These are phyloP conservation scores for human DNA, from an alignment of 2,113 vertebrate species.

Conservation along the genomic window GRCh38 chr1:54518501-54519000, in stretches of 20 bases:
- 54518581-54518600: background rate
- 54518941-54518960: background rate
- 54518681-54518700: background rate
- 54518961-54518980: too few species aligned
- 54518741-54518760: background rate
- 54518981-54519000: background rate
- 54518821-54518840: background rate
- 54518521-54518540: background rate
- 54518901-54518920: background rate
- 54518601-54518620: background rate
- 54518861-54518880: background rate
- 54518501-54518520: background rate
- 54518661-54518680: background rate
- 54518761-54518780: background rate
- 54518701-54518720: background rate
- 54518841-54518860: background rate
- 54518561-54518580: background rate
- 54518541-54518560: background rate
- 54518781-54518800: background rate
- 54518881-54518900: background rate
- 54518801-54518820: background rate
- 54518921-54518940: background rate
- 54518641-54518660: background rate
- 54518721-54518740: background rate
- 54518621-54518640: background rate